These are phyloP conservation scores for Miniopterus natalensis DNA, from an alignment of 2,113 vertebrate species.

Conservation along the genomic window DNA sequence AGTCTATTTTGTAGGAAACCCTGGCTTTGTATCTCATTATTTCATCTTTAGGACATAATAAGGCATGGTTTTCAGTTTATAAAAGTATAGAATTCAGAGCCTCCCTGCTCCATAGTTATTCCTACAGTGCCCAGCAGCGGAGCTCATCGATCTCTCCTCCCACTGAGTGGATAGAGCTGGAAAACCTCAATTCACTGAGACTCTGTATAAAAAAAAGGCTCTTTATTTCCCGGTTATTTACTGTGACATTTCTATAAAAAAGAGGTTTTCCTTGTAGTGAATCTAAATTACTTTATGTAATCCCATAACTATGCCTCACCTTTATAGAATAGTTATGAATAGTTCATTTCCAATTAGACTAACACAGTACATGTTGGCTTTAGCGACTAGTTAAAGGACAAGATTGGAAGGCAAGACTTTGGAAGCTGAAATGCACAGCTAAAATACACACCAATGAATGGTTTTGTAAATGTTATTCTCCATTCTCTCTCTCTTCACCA, in stretches of 20 bases:
- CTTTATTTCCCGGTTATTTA: not conserved
- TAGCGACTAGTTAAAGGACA: not conserved
- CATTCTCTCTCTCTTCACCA: not conserved
- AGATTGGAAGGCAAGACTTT: conserved; percentile 8
- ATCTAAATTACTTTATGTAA: conserved; percentile 14
- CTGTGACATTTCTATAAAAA: not conserved
- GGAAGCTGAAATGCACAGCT: conserved; percentile 39
- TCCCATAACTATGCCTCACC: conserved; percentile 2
- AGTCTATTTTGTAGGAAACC: not conserved
- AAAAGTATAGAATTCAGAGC: not conserved
- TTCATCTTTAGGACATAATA: not conserved
- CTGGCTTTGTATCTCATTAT: not conserved
- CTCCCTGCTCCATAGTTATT: not conserved
- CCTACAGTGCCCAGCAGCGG: not conserved
- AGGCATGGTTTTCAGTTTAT: not conserved
- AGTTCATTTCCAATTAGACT: not conserved
- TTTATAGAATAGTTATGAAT: not conserved
- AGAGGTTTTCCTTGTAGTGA: not conserved
- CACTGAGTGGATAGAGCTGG: not conserved
- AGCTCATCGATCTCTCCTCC: not conserved
- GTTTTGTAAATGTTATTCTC: not conserved
- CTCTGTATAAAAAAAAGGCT: not conserved
- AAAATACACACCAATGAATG: not conserved
- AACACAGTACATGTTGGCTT: not conserved
- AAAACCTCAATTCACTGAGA: not conserved